A percentile compares a stretch with the other conserved stretches of the same genome.
phyloP scores from a whole-genome alignment of 2,113 vertebrate species.

The Melierax canorus region DNA sequence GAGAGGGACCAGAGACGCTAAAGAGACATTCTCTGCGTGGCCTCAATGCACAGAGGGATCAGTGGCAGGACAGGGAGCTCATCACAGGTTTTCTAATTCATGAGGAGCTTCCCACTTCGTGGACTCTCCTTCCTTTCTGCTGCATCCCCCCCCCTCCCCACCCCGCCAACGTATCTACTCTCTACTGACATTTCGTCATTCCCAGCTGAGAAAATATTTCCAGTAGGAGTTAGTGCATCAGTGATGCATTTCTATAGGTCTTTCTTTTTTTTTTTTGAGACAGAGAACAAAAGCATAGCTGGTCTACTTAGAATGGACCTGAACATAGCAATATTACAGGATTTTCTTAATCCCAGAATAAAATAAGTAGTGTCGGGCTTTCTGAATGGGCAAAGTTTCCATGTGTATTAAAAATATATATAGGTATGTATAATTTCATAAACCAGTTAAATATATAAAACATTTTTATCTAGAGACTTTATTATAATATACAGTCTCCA shows the following conservation, averaged over 20 bases:
- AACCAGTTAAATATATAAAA: not conserved
- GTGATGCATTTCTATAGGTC: not conserved
- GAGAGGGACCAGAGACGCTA: not conserved
- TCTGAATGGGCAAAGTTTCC: not conserved
- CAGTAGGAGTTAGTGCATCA: not conserved
- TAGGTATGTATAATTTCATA: not conserved
- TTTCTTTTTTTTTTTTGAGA: not conserved
- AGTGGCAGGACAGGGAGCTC: not conserved
- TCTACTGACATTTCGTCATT: not conserved
- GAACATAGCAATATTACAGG: not conserved
- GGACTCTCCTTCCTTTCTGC: not conserved
- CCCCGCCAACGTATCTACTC: rapidly evolving
- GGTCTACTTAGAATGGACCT: not conserved
- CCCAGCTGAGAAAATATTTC: not conserved
- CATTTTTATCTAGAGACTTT: not conserved
- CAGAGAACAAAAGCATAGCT: not conserved
- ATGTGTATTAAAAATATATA: not conserved
- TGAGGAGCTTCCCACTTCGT: not conserved
- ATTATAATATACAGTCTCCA: not conserved
- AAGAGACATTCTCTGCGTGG: not conserved
- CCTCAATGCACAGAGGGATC: not conserved
- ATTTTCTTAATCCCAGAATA: not conserved
- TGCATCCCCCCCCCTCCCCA: not conserved
- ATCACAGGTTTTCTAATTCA: not conserved
- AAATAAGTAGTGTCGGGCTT: not conserved